These are phyloP conservation scores for Choreutis nemorana DNA, from an alignment of 2,888 invertebrate species.

Conservation along the genomic window DNA sequence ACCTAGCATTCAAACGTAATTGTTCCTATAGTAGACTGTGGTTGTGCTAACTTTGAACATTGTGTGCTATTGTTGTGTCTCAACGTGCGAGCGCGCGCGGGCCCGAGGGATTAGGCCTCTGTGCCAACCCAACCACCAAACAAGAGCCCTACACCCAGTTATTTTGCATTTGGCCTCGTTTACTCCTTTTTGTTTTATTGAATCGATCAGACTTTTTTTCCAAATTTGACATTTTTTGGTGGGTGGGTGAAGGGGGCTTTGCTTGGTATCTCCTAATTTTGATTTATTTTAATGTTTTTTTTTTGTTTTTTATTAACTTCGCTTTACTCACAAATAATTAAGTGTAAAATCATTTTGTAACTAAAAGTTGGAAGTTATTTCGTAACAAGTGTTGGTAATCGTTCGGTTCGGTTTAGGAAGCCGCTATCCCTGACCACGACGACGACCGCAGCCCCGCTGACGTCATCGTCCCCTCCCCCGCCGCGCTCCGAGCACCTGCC, in stretches of 20 bases:
- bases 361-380: conserved; percentile 1
- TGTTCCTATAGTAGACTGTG: conserved; percentile 22
- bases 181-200: conserved; percentile 10
- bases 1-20: too few relatives aligned
- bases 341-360: conserved; percentile 1
- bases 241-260: conserved; percentile 69
- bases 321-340: conserved; percentile 1
- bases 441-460: conserved; percentile 63
- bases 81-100: conserved; percentile 40
- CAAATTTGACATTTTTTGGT: conserved; percentile 39
- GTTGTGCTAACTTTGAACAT: conserved; percentile 38
- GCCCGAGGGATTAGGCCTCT: conserved; percentile 60
- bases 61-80: conserved; percentile 1
- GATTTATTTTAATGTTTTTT: too few relatives aligned
- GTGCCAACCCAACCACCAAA: conserved; percentile 66
- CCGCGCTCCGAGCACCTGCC: conserved; percentile 63
- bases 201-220: conserved; percentile 7
- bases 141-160: conserved; percentile 65
- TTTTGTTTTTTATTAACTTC: too few relatives aligned
- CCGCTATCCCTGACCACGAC: conserved; percentile 65
- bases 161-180: conserved; percentile 31
- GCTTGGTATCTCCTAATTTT: conserved; percentile 61
- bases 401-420: conserved; percentile 49
- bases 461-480: conserved; percentile 63
- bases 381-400: conserved; percentile 32